Conservation (phyloP, 64 coral and sea anemone genomes). For the Pocillopora verrucosa region DNA sequence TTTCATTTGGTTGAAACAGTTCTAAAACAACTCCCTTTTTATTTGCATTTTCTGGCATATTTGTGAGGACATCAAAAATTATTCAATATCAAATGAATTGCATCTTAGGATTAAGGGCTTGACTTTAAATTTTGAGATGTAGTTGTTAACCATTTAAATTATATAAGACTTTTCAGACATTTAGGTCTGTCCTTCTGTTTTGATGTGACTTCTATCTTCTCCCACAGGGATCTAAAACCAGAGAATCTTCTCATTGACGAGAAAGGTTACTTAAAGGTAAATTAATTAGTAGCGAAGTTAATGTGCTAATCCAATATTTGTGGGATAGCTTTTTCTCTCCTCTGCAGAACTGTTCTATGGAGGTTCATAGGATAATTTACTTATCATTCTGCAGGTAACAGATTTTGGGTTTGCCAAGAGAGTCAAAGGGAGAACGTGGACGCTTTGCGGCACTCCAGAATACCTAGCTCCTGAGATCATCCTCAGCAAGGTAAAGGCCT, state of each 20-base stretch:
- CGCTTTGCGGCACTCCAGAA: conserved; percentile 87
- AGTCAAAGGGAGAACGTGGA: conserved; percentile 97
- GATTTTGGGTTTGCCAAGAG: conserved; percentile 99
- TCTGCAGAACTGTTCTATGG: no score
- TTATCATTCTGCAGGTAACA: conserved; percentile 62
- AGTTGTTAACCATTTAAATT: no score
- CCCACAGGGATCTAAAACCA: conserved; percentile 92
- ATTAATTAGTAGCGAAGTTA: not conserved
- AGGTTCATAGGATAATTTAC: not conserved
- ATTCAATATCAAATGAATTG: no score
- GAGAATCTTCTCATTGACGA: conserved; percentile 99
- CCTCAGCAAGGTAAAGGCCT: conserved; percentile 74
- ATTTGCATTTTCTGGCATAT: not conserved
- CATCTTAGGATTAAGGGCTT: no score
- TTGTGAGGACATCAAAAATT: not conserved
- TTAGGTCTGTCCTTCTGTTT: not conserved
- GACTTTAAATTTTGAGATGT: no score
- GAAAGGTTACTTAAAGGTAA: conserved; percentile 97
- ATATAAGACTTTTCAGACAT: not conserved
- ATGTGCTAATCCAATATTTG: not conserved
- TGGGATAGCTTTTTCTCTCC: no score
- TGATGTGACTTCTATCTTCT: not conserved
- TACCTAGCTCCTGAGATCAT: conserved; percentile 93
- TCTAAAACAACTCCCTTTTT: not conserved
- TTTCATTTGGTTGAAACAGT: no score